Conservation (phyloP, 2,888 invertebrate species). For the Aleiodes testaceus region DNA sequence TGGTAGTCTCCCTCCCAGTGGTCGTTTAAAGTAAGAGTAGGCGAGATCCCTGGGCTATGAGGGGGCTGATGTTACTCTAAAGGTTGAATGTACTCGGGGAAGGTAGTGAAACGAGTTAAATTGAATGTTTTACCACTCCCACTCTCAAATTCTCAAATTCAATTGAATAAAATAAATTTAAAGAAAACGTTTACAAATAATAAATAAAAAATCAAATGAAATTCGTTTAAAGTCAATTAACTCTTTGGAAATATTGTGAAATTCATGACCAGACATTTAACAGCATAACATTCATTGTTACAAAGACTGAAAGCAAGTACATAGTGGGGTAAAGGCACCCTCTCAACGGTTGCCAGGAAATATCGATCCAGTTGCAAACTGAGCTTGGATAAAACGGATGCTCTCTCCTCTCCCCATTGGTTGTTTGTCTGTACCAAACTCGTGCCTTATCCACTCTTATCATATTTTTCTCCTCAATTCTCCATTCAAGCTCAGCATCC, state of each 20-base stretch:
- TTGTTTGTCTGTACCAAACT: slow-evolving; percentile 50
- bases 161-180: neutral
- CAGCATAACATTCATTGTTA: slow-evolving; percentile 63
- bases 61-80: neutral
- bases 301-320: slow-evolving; percentile 62
- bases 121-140: too few species aligned
- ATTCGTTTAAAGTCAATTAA: neutral
- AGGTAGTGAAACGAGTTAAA: neutral
- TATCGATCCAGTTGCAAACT: slow-evolving; percentile 66
- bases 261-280: slow-evolving; percentile 4
- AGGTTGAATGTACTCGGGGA: neutral
- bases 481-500: slow-evolving; percentile 53
- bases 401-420: slow-evolving; percentile 56
- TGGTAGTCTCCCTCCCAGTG: slow-evolving; percentile 35
- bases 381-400: slow-evolving; percentile 61
- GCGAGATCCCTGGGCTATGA: neutral
- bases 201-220: neutral
- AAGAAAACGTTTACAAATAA: too few species aligned
- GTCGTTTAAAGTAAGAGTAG: slow-evolving; percentile 46
- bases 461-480: slow-evolving; percentile 1
- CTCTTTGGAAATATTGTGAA: neutral
- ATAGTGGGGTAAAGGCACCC: slow-evolving; percentile 62
- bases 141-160: neutral
- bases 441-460: slow-evolving; percentile 62
- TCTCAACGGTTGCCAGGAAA: slow-evolving; percentile 70